Conservation (phyloP, 2,797 vertebrate genomes). For the Pipistrellus nathusii region DNA sequence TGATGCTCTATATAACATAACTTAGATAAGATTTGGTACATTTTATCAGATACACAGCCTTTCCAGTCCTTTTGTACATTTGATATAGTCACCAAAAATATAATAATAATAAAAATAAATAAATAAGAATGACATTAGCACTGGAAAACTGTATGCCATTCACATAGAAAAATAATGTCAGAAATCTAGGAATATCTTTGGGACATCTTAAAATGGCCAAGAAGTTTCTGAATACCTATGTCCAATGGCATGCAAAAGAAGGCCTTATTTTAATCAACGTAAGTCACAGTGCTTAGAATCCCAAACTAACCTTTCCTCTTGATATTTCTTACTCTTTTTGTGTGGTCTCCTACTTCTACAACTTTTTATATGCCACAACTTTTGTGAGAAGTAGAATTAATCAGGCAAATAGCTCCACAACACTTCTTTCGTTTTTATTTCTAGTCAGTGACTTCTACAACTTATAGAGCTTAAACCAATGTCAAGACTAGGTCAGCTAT, state of each 20-base stretch:
- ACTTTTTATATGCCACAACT: background rate
- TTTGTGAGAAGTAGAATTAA: background rate
- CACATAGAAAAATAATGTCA: background rate
- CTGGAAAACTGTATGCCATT: background rate
- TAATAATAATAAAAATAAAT: background rate
- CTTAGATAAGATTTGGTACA: background rate
- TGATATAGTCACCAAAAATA: background rate
- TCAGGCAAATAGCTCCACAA: background rate
- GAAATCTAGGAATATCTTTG: background rate
- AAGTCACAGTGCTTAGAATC: background rate
- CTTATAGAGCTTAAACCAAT: background rate
- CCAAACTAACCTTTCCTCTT: background rate
- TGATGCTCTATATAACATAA: background rate
- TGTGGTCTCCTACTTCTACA: background rate
- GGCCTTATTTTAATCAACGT: background rate
- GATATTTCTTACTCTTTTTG: background rate
- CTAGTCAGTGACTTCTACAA: background rate
- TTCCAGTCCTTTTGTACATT: background rate
- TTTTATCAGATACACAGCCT: background rate
- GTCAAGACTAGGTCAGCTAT: background rate
- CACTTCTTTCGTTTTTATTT: background rate
- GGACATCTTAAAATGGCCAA: background rate
- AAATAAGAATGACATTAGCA: background rate
- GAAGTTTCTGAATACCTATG: background rate
- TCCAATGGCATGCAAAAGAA: background rate